phyloP scores from a whole-genome alignment of 2,113 vertebrate genomes.

The Alligator sinensis region DNA sequence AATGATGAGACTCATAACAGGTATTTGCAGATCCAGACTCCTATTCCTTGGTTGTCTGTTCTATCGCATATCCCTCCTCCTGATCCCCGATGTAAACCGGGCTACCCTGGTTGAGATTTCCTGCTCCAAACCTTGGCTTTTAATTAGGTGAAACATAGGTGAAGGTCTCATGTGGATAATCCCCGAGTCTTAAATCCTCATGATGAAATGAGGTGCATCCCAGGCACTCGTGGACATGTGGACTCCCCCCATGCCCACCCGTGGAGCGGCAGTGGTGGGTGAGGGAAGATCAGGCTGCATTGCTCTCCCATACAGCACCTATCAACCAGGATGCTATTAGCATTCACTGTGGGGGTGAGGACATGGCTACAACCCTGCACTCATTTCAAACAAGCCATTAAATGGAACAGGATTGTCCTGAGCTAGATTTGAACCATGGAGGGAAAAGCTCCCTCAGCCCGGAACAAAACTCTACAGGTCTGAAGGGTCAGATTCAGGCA shows the following conservation, averaged over 20 bases:
- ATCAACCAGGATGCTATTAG: neutral
- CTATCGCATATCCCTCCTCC: too few species aligned
- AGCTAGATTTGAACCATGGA: neutral
- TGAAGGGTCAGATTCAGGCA: neutral
- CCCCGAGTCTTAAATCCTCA: rapidly evolving
- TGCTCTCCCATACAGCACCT: neutral
- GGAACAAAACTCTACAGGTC: neutral
- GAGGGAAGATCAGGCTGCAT: neutral
- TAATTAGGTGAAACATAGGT: neutral
- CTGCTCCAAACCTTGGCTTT: neutral
- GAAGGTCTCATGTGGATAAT: rapidly evolving
- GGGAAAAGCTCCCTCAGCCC: neutral
- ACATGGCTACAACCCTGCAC: neutral
- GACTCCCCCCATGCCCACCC: neutral
- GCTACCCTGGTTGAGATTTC: too few species aligned
- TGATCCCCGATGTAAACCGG: too few species aligned
- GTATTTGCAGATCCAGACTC: too few species aligned
- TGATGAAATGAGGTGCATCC: rapidly evolving
- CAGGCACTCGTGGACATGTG: neutral
- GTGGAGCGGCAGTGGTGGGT: neutral
- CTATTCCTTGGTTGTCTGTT: too few species aligned
- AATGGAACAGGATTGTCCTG: neutral
- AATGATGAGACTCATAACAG: too few species aligned
- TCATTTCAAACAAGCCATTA: rapidly evolving
- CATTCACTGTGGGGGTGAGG: neutral